A percentile compares a stretch with the other conserved stretches of the same genome.
Evolutionary conservation across 2,888 invertebrate genomes (phyloP).

Genomic region (Leptinotarsa peninsularis): DNA sequence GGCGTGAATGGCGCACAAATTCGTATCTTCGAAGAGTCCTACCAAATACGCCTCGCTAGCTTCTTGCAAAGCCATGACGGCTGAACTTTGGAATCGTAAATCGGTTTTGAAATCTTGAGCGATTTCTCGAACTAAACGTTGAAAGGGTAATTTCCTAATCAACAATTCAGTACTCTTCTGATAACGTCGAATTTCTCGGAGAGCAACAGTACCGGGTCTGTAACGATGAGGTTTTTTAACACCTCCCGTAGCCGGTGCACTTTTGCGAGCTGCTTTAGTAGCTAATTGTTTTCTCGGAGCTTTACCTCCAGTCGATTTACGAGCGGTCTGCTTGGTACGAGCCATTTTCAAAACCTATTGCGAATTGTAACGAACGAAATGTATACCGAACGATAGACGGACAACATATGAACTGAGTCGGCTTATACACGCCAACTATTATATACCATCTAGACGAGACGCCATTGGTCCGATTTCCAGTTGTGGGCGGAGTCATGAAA

Average conservation of each 20-base stretch:
- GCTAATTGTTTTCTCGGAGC: too few species aligned
- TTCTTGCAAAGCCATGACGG: conserved; percentile 60
- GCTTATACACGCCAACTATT: too few species aligned
- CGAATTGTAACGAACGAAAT: conserved; percentile 21
- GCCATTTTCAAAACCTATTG: conserved; percentile 75
- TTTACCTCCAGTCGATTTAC: conserved; percentile 62
- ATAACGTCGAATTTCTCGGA: conserved; percentile 79
- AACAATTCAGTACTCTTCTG: conserved; percentile 93
- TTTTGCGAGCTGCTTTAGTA: too few species aligned
- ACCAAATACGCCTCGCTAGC: conserved; percentile 92
- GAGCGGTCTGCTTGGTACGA: conserved; percentile 97
- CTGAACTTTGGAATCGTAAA: too few species aligned
- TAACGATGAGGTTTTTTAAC: conserved; percentile 98
- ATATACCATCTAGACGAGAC: too few species aligned
- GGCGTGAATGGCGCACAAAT: too few species aligned
- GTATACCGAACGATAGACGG: too few species aligned
- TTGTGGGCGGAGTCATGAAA: too few species aligned
- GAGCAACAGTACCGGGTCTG: conserved; percentile 86
- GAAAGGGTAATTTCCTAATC: conserved; percentile 95
- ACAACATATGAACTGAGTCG: too few species aligned
- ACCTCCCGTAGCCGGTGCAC: conserved; percentile 71
- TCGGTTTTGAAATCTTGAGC: conserved; percentile 80
- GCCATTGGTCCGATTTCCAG: too few species aligned
- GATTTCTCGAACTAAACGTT: conserved; percentile 95
- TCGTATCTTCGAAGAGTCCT: conserved; percentile 76